Evolutionary conservation across 1,140 invertebrate genomes (phyloP).

Genomic region (Caenorhabditis inopinata): DNA sequence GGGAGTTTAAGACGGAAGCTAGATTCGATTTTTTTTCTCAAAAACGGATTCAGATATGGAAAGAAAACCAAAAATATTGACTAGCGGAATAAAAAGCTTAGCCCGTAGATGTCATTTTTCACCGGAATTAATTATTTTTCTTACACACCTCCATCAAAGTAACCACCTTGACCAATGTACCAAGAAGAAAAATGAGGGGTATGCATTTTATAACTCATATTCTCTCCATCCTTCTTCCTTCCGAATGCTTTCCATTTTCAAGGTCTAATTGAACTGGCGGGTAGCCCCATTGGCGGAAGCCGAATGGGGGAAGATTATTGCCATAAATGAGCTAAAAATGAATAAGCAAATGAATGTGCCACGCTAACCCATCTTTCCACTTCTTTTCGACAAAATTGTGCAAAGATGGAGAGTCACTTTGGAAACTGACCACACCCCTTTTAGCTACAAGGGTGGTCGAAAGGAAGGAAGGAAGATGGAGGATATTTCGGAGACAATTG

Average conservation of each 20-base stretch:
- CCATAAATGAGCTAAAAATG: neutral
- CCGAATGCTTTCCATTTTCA: neutral
- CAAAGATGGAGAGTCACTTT: neutral
- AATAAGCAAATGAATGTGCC: neutral
- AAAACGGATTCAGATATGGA: no score
- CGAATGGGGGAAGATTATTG: neutral
- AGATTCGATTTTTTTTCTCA: no score
- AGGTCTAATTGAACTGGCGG: slow-evolving; percentile 15
- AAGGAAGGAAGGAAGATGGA: neutral
- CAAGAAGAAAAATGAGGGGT: neutral
- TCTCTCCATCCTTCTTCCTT: neutral
- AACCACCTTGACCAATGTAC: no score
- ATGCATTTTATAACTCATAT: neutral
- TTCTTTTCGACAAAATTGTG: neutral
- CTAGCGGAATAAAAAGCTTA: no score
- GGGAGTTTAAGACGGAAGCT: no score
- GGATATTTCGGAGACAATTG: no score
- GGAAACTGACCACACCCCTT: slow-evolving; percentile 14
- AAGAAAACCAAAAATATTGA: no score
- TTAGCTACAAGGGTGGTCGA: neutral
- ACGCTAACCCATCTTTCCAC: neutral
- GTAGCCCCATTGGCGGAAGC: neutral
- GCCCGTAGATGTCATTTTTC: no score
- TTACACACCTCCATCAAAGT: no score
- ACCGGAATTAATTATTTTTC: no score